A percentile compares a stretch with the other conserved stretches of the same genome.
These are phyloP conservation scores for Hippocampus barbouri DNA, from an alignment of 2,113 vertebrate genomes.

Conservation along the genomic window DNA sequence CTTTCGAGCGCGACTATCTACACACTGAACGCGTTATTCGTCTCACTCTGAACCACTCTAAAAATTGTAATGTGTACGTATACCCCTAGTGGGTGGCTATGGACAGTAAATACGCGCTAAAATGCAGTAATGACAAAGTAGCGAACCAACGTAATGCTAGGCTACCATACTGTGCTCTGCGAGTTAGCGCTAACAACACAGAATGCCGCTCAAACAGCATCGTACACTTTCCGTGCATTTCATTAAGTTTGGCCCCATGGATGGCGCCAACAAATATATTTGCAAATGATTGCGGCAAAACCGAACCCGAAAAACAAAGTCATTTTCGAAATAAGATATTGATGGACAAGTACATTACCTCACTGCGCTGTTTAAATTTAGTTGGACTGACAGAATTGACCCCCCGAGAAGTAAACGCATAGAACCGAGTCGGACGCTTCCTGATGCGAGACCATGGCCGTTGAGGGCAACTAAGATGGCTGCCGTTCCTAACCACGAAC, in stretches of 20 bases:
- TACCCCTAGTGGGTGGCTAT: neutral
- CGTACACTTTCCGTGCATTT: slow-evolving; percentile 12
- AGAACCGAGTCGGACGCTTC: slow-evolving; percentile 44
- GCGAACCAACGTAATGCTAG: slow-evolving; percentile 30
- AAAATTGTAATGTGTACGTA: rapidly evolving
- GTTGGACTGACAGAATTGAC: slow-evolving; percentile 63
- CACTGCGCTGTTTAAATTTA: slow-evolving; percentile 51
- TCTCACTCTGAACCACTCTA: too few species aligned
- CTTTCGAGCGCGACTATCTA: neutral
- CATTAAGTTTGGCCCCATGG: neutral
- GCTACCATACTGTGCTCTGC: slow-evolving; percentile 21
- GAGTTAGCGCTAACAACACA: slow-evolving; percentile 52
- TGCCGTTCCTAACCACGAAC: slow-evolving; percentile 3
- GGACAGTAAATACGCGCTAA: neutral
- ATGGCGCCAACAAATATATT: neutral
- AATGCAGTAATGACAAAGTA: slow-evolving; percentile 3
- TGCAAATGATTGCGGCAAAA: neutral
- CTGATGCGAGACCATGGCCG: slow-evolving; percentile 24
- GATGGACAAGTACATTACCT: slow-evolving; percentile 42
- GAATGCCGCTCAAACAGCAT: slow-evolving; percentile 44
- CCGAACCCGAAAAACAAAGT: neutral
- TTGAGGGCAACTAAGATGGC: slow-evolving; percentile 57
- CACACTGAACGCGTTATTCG: neutral
- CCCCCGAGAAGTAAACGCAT: slow-evolving; percentile 35
- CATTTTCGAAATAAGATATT: neutral